phyloP scores from a whole-genome alignment of 2,888 invertebrate genomes.

The Agrochola macilenta region DNA sequence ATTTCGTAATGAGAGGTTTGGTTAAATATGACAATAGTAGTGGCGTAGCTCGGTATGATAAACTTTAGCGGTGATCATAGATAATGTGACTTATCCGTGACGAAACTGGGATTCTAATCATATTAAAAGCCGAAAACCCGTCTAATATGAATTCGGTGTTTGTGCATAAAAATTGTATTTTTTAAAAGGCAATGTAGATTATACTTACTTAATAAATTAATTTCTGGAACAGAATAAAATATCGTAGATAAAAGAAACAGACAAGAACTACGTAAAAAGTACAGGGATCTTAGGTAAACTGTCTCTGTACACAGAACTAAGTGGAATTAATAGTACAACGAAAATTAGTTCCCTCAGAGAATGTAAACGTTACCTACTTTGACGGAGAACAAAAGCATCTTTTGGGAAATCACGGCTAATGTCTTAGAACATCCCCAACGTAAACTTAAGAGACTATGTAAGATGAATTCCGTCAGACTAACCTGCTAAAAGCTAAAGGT shows the following conservation, averaged over 20 bases:
- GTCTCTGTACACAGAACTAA: slow-evolving; percentile 29
- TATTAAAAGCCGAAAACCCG: not conserved
- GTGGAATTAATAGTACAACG: slow-evolving; percentile 50
- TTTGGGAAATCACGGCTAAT: slow-evolving; percentile 71
- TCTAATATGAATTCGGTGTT: not conserved
- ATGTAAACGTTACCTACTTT: slow-evolving; percentile 56
- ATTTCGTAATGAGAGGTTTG: slow-evolving; percentile 17
- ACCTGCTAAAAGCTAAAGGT: slow-evolving; percentile 29
- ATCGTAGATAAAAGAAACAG: not conserved
- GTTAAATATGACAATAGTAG: slow-evolving; percentile 2
- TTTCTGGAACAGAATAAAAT: not conserved
- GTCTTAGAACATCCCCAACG: slow-evolving; percentile 54
- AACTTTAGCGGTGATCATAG: not conserved
- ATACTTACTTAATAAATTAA: not conserved
- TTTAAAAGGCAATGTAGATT: not conserved
- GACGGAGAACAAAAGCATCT: slow-evolving; percentile 62
- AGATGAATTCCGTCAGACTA: slow-evolving; percentile 42
- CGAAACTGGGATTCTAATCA: not conserved
- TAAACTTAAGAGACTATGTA: slow-evolving; percentile 59
- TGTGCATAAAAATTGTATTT: not conserved
- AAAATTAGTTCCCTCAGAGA: slow-evolving; percentile 52
- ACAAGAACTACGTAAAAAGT: not conserved
- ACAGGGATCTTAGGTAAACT: slow-evolving; percentile 14
- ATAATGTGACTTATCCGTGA: not conserved
- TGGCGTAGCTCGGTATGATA: not conserved